Conservation (phyloP, 2,113 vertebrate genomes). For the Seriola dumerili region DNA sequence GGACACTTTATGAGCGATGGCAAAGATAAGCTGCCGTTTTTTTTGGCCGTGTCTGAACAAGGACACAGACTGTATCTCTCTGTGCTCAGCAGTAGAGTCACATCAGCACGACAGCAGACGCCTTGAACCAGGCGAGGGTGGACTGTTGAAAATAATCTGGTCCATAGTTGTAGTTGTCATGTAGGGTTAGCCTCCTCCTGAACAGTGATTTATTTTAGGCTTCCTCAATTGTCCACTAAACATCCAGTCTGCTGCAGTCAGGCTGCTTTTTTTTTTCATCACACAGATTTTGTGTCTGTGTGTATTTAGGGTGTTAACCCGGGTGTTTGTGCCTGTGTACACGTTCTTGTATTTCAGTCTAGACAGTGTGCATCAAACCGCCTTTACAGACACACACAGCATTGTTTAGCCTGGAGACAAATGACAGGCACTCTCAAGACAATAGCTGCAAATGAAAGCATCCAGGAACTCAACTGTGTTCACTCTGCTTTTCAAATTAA, state of each 20-base stretch:
- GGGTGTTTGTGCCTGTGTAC: constrained; percentile 17
- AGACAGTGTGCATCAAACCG: constrained; percentile 24
- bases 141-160: constrained; percentile 61
- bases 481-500: constrained; percentile 51
- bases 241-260: constrained; percentile 18
- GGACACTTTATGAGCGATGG: constrained; percentile 69
- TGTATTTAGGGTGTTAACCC: constrained; percentile 37
- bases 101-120: constrained; percentile 40
- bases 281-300: constrained; percentile 40
- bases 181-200: constrained; percentile 51
- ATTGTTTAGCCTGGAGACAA: constrained; percentile 56
- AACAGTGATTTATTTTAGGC: constrained; percentile 57
- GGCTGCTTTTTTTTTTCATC: constrained; percentile 20
- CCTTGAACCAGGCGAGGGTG: constrained; percentile 44
- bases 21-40: constrained; percentile 59
- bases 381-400: constrained; percentile 6
- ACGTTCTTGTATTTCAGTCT: constrained; percentile 31
- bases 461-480: constrained; percentile 32
- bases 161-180: constrained; percentile 63
- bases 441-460: constrained; percentile 67
- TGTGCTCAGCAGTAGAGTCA: constrained; percentile 47
- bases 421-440: constrained; percentile 60
- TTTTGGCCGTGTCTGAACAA: constrained; percentile 47
- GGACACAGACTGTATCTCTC: constrained; percentile 45
- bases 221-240: constrained; percentile 13